These are phyloP conservation scores for Psittacula echo DNA, from an alignment of 2,797 vertebrate genomes.

Conservation along the genomic window DNA sequence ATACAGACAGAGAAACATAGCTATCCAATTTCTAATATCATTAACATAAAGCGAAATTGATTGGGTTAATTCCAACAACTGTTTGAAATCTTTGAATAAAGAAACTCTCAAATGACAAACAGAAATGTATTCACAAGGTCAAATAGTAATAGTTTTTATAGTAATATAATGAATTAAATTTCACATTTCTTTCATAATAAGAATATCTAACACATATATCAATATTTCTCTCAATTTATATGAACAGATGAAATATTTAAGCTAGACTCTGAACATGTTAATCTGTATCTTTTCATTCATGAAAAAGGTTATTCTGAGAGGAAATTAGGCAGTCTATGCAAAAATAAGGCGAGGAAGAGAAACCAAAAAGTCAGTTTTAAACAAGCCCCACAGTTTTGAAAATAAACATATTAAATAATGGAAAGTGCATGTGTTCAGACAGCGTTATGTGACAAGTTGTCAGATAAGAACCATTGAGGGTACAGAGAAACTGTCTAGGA, in stretches of 20 bases:
- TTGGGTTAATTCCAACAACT: slow-evolving; percentile 4
- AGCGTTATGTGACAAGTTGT: not conserved
- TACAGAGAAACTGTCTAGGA: not conserved
- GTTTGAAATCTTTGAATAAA: slow-evolving; percentile 24
- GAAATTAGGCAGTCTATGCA: not conserved
- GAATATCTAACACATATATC: slow-evolving; percentile 4
- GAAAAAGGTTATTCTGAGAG: not conserved
- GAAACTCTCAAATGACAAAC: not conserved
- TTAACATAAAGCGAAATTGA: slow-evolving; percentile 27
- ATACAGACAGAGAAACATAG: not conserved
- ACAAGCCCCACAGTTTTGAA: not conserved
- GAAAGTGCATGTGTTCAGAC: not conserved
- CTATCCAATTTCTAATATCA: not conserved
- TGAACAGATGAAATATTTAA: slow-evolving; percentile 27
- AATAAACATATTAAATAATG: not conserved
- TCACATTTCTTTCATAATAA: slow-evolving; percentile 32
- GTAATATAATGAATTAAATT: slow-evolving; percentile 29
- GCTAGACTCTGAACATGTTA: not conserved
- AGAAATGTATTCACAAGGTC: slow-evolving; percentile 7
- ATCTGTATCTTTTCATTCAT: not conserved
- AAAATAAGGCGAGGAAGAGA: not conserved
- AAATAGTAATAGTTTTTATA: slow-evolving; percentile 39
- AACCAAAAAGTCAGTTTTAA: not conserved
- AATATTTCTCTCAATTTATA: slow-evolving; percentile 2
- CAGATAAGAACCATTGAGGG: not conserved